Base-by-base conservation (phyloP, 2,888 invertebrate species). In the Arrhopalites spinosus region DNA sequence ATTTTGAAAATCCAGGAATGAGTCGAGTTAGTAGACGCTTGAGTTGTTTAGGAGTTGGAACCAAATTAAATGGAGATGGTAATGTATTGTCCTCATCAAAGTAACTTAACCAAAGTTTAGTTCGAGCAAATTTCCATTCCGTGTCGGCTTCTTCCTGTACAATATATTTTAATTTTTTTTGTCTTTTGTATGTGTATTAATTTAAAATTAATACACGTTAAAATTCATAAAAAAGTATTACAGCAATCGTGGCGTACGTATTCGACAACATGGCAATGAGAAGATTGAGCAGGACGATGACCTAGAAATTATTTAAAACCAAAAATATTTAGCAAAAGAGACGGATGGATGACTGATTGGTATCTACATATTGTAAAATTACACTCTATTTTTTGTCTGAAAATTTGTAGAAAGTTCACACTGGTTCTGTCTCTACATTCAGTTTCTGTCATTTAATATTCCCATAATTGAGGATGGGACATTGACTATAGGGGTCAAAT, bases 261-360 rank as follows among this genome's bases (percentile, higher is more conserved):
- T 97, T 98, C 88, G 96, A 97, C 97, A 98, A 98, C 98, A 98
- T 98, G 83, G 98, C 98, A 84, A 98, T 98, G 64, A 77, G 91
- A 83, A 98, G 90, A 88, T 98, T 98, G 80, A 98, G 90, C 73
- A 98, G 90, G 47, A 98, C 96, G 84, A 97, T 95, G 81, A 97
- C 93, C 73, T 73, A 25, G n/a, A n/a, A n/a, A n/a, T n/a, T n/a
- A n/a, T n/a, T n/a, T n/a, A 23, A 43, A 43, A 59, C 59, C n/a
- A 50, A 56, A 15, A 17, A 71, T 1, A 20, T 53, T 56, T 1
- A 53, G 50, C 36, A 36, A 36, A 36, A 36, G 36, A 36, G 11
- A 36, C 20, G n/a, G 23, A 17, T 27, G n/a, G 17, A 43, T 29
- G n/a, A 29, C n/a, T n/a, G n/a, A n/a, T n/a, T n/a, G n/a, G n/a